These are phyloP conservation scores for Chauna torquata DNA, from an alignment of 2,113 vertebrate genomes.

Conservation along the genomic window DNA sequence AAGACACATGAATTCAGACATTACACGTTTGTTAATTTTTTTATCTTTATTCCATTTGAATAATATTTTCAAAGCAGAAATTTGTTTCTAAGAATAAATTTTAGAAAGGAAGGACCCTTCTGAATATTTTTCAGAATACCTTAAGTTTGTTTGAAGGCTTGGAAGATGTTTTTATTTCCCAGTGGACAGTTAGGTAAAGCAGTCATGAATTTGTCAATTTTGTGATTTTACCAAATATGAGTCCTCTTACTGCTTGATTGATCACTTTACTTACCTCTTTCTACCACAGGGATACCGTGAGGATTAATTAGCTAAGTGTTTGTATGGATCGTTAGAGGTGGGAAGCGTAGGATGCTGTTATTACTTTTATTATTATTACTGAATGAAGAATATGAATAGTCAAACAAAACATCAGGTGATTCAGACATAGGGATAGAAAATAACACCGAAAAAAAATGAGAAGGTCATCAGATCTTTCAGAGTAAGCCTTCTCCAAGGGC, in stretches of 20 bases:
- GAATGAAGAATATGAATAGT: background rate
- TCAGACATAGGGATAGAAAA: background rate
- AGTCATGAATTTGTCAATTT: background rate
- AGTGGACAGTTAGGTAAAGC: background rate
- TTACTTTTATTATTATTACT: background rate
- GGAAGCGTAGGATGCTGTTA: background rate
- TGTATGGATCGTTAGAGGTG: background rate
- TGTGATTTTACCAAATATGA: background rate
- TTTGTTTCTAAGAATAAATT: background rate
- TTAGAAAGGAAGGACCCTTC: background rate
- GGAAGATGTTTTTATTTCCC: background rate
- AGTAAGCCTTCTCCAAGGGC: background rate
- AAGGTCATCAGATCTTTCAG: background rate
- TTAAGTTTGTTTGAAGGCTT: background rate
- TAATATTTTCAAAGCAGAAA: background rate
- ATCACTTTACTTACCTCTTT: background rate
- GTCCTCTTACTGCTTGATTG: background rate
- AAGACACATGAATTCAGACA: accelerated
- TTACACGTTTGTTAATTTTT: background rate
- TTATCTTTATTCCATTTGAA: background rate
- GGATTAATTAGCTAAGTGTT: conserved; percentile 24
- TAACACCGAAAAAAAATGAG: background rate
- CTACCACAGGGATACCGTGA: background rate
- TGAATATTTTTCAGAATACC: background rate
- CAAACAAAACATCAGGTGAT: background rate